A percentile compares a stretch with the other conserved stretches of the same genome.
Evolutionary conservation across 2,888 invertebrate genomes (phyloP).

Genomic region (Spatulosminthurus flaviceps): DNA sequence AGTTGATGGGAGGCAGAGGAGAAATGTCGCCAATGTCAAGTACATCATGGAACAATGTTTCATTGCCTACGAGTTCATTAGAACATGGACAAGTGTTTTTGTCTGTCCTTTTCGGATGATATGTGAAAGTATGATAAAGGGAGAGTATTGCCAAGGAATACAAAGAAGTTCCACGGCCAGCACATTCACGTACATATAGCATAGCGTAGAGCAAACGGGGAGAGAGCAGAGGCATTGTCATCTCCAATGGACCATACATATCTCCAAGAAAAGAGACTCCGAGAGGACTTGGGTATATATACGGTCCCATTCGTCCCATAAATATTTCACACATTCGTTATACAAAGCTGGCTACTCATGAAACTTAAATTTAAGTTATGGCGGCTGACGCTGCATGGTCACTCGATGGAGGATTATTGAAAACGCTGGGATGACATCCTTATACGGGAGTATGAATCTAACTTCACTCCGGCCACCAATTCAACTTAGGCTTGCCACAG

Average conservation of each 20-base stretch:
- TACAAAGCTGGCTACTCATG: constrained; percentile 35
- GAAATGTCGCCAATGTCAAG: constrained; percentile 47
- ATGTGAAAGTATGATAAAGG: constrained; percentile 7
- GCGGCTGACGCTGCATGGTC: constrained; percentile 48
- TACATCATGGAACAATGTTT: constrained; percentile 36
- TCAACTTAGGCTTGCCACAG: constrained; percentile 44
- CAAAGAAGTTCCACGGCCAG: too few species aligned
- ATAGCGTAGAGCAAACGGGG: not conserved
- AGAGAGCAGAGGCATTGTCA: not conserved
- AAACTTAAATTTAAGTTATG: constrained; percentile 42
- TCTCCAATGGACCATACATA: too few species aligned
- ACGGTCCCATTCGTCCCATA: constrained; percentile 35
- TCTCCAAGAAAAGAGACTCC: not conserved
- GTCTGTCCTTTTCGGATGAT: constrained; percentile 29
- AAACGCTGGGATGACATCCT: constrained; percentile 44
- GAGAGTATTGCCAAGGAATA: constrained; percentile 33
- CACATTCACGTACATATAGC: too few species aligned
- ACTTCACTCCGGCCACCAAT: constrained; percentile 38
- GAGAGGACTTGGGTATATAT: not conserved
- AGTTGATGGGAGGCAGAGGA: constrained; percentile 25
- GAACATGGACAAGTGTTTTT: constrained; percentile 40
- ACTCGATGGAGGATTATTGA: constrained; percentile 35
- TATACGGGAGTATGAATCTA: constrained; percentile 38
- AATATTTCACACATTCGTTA: constrained; percentile 49
- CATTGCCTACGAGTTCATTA: constrained; percentile 52